Base-by-base conservation (phyloP, 2,888 invertebrate species). In the Glyphotaelius pellucidus region DNA sequence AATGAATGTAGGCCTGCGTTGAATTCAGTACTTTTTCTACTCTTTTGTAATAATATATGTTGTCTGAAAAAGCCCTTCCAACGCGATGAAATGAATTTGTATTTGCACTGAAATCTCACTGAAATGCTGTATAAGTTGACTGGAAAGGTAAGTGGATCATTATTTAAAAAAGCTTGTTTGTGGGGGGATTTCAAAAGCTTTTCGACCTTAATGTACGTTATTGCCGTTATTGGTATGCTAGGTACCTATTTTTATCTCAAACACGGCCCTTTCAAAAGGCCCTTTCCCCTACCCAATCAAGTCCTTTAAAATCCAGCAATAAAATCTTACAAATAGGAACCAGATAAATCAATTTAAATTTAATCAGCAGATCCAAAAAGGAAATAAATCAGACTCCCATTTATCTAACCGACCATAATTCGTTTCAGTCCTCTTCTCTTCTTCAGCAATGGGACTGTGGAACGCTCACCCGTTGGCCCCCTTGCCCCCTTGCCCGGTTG, bases 331-430 rank as follows among this genome's bases (percentile, higher is more conserved):
- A 86, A 86, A 86, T 86, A 9, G 47, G 47, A 86, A 86, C 67
- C 25, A 67, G 7, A 88, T 88, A 67, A 88, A 88, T 88, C 88
- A 88, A 88, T 88, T 79, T 88, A 31, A 79, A 67, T 88, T 88
- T 79, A 79, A 88, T 88, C 88, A 79, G 80, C 80, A 52, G 80
- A 38, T 86, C 80, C 42, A 35, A 79, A 79, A 88, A n/a, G 88
- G 67, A 35, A 88, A 88, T 88, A 88, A 88, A 88, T 88, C 79
- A 67, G 79, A 31, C 14, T 88, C 32, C 67, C 79, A 88, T 88
- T 88, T 79, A 32, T 32, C 88, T 88, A 52, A 67, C 67, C 88
- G 67, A 88, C 85, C 67, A 84, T 35, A 88, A 88, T 88, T 87
- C 42, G 81, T 88, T 88, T 88, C 79, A 19, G 35, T 38, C 35